These are phyloP conservation scores for Noctua janthe DNA, from an alignment of 2,888 invertebrate genomes.

Conservation along the genomic window DNA sequence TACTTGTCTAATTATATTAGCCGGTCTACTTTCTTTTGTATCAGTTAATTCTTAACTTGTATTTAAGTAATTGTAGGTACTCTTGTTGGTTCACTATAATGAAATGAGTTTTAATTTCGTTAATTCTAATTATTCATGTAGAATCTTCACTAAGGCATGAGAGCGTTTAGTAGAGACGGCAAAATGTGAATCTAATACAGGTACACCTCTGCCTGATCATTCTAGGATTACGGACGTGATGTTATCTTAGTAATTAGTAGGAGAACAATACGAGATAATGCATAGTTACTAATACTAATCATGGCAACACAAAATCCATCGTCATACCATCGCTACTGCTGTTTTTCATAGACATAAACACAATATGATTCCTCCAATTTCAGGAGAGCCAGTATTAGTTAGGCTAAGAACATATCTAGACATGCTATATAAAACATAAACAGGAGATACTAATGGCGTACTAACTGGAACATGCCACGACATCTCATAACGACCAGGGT, in stretches of 20 bases:
- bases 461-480: conserved; percentile 63
- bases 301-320: background rate
- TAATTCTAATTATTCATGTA: conserved; percentile 5
- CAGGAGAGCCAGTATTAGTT: background rate
- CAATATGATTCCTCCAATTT: conserved; percentile 5
- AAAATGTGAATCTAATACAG: background rate
- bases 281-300: background rate
- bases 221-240: background rate
- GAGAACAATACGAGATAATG: background rate
- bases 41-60: conserved; percentile 23
- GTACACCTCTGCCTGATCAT: background rate
- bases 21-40: conserved; percentile 50
- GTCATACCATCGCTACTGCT: too few species aligned
- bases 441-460: conserved; percentile 59
- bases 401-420: conserved; percentile 37
- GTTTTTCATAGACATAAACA: background rate
- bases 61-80: conserved; percentile 19
- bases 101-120: conserved; percentile 17
- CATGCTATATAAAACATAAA: conserved; percentile 48
- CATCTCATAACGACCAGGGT: conserved; percentile 61
- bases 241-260: background rate
- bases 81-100: conserved; percentile 7
- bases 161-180: background rate
- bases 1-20: conserved; percentile 64
- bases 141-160: background rate